Conservation (phyloP, 2,888 invertebrate genomes). For the Clunio marinus region DNA sequence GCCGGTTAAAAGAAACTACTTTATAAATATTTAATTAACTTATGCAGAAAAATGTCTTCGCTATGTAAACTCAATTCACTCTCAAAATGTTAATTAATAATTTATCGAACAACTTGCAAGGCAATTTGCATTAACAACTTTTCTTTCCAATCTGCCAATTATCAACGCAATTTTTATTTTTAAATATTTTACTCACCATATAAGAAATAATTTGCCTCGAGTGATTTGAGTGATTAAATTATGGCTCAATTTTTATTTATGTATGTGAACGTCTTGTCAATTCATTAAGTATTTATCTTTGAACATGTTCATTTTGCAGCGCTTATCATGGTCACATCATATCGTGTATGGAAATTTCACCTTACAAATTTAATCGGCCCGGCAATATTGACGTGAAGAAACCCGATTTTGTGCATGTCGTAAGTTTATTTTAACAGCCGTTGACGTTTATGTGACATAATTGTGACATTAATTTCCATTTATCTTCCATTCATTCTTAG, state of each 20-base stretch:
- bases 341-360: slow-evolving; percentile 94
- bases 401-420: slow-evolving; percentile 84
- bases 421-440: slow-evolving; percentile 53
- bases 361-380: slow-evolving; percentile 93
- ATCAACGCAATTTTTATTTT: no score
- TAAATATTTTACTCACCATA: no score
- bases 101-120: no score
- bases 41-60: background rate
- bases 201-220: slow-evolving; percentile 13
- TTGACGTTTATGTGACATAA: slow-evolving; percentile 36
- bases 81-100: background rate
- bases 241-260: slow-evolving; percentile 3
- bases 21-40: no score
- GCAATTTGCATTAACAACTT: background rate
- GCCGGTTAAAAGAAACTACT: background rate
- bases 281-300: slow-evolving; percentile 27
- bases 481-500: slow-evolving; percentile 46
- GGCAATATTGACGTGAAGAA: slow-evolving; percentile 66
- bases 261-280: background rate
- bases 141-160: no score
- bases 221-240: slow-evolving; percentile 3
- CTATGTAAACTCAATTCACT: background rate
- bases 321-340: slow-evolving; percentile 98
- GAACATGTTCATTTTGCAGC: slow-evolving; percentile 59
- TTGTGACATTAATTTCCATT: slow-evolving; percentile 39